Evolutionary conservation across 2,113 vertebrate species (phyloP).

Genomic region (Atherinomorus stipes): DNA sequence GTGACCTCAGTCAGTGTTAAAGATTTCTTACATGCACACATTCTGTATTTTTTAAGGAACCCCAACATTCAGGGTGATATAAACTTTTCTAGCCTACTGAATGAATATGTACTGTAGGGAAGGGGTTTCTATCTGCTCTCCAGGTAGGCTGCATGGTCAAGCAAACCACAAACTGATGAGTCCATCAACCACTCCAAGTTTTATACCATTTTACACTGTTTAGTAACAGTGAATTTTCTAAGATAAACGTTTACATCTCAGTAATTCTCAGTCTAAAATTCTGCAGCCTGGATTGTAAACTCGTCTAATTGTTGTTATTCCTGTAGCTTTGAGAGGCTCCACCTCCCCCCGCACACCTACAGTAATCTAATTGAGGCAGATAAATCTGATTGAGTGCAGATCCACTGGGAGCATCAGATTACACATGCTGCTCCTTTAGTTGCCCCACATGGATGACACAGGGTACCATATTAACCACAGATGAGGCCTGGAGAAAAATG

Average conservation of each 20-base stretch:
- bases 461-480: neutral
- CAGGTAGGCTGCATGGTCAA: constrained; percentile 1
- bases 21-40: neutral
- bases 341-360: constrained; percentile 1
- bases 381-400: constrained; percentile 20
- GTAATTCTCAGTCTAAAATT: constrained; percentile 1
- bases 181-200: neutral
- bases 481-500: constrained; percentile 14
- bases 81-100: constrained; percentile 6
- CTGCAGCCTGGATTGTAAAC: constrained; percentile 1
- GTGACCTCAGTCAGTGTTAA: no score
- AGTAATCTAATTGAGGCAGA: constrained; percentile 35
- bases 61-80: neutral
- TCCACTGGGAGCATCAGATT: constrained; percentile 33
- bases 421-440: constrained; percentile 31
- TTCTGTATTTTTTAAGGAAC: neutral
- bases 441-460: constrained; percentile 9
- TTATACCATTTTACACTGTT: constrained; percentile 2
- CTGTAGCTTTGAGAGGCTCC: neutral
- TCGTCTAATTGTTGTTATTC: neutral
- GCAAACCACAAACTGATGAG: neutral
- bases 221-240: neutral
- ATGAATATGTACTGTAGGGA: constrained; percentile 11
- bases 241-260: neutral
- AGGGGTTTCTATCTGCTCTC: neutral